Conservation (phyloP, 2,797 vertebrate species). For the Numenius phaeopus region DNA sequence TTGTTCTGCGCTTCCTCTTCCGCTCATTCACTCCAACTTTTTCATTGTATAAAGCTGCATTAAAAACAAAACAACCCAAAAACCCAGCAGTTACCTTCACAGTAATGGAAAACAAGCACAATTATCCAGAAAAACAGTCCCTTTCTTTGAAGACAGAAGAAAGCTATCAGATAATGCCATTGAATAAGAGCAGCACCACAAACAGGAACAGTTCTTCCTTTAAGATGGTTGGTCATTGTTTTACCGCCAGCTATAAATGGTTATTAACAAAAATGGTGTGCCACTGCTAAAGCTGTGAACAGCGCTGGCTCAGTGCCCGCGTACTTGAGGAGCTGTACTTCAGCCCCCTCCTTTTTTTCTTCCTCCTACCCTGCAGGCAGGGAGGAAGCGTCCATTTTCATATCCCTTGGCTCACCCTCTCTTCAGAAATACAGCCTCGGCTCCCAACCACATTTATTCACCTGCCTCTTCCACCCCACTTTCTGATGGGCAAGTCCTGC, state of each 20-base stretch:
- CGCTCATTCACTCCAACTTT: slow-evolving; percentile 96
- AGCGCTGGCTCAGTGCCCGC: fast-evolving
- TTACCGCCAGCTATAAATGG: not conserved
- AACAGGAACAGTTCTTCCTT: not conserved
- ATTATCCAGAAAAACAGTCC: not conserved
- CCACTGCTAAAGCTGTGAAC: not conserved
- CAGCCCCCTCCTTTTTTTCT: not conserved
- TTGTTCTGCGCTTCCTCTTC: slow-evolving; percentile 97
- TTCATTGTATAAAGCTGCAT: slow-evolving; percentile 93
- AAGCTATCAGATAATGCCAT: not conserved
- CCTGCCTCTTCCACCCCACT: not conserved
- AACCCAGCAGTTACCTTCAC: not conserved
- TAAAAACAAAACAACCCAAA: not conserved
- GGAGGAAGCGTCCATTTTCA: not conserved
- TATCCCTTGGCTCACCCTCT: not conserved
- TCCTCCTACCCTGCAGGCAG: fast-evolving
- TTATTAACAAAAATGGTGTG: not conserved
- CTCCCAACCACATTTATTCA: not conserved
- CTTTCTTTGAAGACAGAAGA: not conserved
- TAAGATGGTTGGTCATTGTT: not conserved
- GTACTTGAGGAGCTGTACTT: fast-evolving
- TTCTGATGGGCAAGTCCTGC: not conserved
- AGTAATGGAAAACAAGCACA: not conserved
- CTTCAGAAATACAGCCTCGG: not conserved
- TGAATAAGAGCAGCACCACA: not conserved